Evolutionary conservation across 1,140 invertebrate species (phyloP).

Genomic region (Pectinophora gossypiella): DNA sequence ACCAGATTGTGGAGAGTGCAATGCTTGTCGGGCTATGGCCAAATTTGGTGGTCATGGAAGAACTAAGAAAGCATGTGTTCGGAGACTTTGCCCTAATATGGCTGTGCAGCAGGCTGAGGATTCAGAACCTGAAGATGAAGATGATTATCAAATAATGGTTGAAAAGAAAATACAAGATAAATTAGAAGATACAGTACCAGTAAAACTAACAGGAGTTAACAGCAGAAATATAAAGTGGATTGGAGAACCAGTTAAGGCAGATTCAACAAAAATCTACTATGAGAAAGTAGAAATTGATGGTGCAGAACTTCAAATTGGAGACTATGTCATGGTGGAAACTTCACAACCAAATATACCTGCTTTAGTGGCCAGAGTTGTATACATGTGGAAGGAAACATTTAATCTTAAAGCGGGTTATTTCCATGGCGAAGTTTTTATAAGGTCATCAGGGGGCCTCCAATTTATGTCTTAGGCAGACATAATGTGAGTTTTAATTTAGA

Average conservation of each 20-base stretch:
- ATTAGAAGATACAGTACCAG: constrained; percentile 56
- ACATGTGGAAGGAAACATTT: constrained; percentile 82
- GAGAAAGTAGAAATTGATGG: constrained; percentile 73
- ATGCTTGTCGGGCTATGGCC: constrained; percentile 81
- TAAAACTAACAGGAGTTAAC: constrained; percentile 57
- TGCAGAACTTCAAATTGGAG: constrained; percentile 67
- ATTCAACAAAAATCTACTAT: constrained; percentile 77
- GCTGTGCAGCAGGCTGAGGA: constrained; percentile 83
- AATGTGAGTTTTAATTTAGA: too few species aligned
- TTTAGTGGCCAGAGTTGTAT: constrained; percentile 82
- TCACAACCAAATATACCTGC: constrained; percentile 79
- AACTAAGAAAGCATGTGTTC: constrained; percentile 86
- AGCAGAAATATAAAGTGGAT: constrained; percentile 77
- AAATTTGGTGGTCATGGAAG: constrained; percentile 84
- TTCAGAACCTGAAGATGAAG: constrained; percentile 79
- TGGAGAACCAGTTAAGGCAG: constrained; percentile 76
- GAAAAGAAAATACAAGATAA: constrained; percentile 57
- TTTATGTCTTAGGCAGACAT: too few species aligned
- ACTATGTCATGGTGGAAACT: constrained; percentile 85
- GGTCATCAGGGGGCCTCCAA: too few species aligned
- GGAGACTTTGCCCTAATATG: constrained; percentile 86
- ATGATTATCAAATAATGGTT: constrained; percentile 59
- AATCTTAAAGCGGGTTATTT: constrained; percentile 71
- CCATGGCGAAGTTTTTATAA: constrained; percentile 83
- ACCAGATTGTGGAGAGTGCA: constrained; percentile 84